Evolutionary conservation across 2,888 invertebrate species (phyloP).

Genomic region (Drosophila seclusa): DNA sequence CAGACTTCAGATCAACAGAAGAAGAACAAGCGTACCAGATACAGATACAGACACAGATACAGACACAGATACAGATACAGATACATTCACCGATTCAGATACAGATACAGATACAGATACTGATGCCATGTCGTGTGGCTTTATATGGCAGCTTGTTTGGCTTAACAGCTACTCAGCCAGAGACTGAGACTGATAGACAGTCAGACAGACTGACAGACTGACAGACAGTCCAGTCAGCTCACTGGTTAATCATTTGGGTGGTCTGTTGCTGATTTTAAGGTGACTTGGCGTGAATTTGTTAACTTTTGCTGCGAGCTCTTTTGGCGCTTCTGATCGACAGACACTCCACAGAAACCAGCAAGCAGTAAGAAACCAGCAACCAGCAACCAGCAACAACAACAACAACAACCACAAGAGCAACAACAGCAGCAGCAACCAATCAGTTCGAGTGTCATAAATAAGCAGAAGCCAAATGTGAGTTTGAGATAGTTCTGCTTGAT

Average conservation of each 20-base stretch:
- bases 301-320: constrained; percentile 79
- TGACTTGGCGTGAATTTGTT: constrained; percentile 84
- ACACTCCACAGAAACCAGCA: constrained; percentile 1
- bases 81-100: not conserved
- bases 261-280: constrained; percentile 78
- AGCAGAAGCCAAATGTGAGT: constrained; percentile 43
- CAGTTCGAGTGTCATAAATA: constrained; percentile 55
- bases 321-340: constrained; percentile 53
- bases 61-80: not conserved
- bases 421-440: constrained; percentile 39
- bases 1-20: constrained; percentile 14
- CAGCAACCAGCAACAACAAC: constrained; percentile 27
- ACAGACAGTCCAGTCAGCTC: constrained; percentile 25
- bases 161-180: constrained; percentile 35
- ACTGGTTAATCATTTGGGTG: constrained; percentile 75
- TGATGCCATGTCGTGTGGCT: constrained; percentile 52
- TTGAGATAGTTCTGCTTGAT: constrained; percentile 27
- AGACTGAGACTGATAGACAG: not conserved
- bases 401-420: constrained; percentile 22
- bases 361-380: constrained; percentile 24
- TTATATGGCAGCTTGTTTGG: constrained; percentile 68
- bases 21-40: constrained; percentile 2
- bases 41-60: not conserved
- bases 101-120: not conserved
- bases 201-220: not conserved